A percentile compares a stretch with the other conserved stretches of the same genome.
These are phyloP conservation scores for Pandemis heparana DNA, from an alignment of 2,888 invertebrate genomes.

Conservation along the genomic window DNA sequence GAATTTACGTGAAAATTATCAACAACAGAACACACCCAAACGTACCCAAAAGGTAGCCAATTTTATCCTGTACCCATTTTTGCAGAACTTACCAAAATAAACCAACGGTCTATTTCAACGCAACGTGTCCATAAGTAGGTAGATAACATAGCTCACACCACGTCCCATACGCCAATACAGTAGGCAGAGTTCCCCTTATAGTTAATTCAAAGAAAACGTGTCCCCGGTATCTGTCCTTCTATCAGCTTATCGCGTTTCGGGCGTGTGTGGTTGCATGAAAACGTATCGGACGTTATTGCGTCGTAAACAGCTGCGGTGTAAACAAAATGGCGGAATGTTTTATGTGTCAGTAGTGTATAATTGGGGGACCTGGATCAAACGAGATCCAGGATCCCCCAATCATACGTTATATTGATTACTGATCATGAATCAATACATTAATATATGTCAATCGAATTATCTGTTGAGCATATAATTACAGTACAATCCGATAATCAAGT, in stretches of 20 bases:
- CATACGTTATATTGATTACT: no score
- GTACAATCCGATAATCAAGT: no score
- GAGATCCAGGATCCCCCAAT: no score
- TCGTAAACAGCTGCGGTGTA: slow-evolving; percentile 1
- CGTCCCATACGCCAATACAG: slow-evolving; percentile 13
- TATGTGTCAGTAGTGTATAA: no score
- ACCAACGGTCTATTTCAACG: not conserved
- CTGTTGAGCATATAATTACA: no score
- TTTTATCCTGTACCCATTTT: no score
- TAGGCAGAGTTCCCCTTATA: slow-evolving; percentile 39
- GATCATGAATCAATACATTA: no score
- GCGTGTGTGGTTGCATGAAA: slow-evolving; percentile 23
- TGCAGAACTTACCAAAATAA: not conserved
- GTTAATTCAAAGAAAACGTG: slow-evolving; percentile 44
- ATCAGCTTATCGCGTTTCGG: slow-evolving; percentile 42
- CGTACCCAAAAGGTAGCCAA: no score
- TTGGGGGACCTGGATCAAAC: no score
- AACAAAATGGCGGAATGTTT: slow-evolving; percentile 10
- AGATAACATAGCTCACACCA: not conserved
- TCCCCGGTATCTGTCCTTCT: slow-evolving; percentile 39
- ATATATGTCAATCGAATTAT: no score
- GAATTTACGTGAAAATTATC: no score
- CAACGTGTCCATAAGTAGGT: not conserved
- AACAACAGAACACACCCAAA: no score
- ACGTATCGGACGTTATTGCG: slow-evolving; percentile 19